Evolutionary conservation across 53 echinoderm and acorn worm species (phyloP).

Genomic region (Zoroaster sp.): DNA sequence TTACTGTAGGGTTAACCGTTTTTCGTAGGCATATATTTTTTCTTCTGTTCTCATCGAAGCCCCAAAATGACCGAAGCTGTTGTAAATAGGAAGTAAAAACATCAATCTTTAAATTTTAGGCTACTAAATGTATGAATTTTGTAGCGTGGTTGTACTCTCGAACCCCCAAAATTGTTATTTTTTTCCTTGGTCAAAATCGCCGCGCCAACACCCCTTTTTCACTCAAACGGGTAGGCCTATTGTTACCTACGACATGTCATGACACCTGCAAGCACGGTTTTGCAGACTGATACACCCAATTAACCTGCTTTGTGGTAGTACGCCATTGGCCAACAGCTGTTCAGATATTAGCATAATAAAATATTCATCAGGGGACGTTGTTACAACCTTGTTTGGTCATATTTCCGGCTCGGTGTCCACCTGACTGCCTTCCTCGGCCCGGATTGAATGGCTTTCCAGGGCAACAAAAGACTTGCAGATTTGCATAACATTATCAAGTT

Average conservation of each 20-base stretch:
- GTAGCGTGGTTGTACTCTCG: too few relatives aligned
- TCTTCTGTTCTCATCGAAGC: too few relatives aligned
- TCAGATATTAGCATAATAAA: slow-evolving; percentile 9
- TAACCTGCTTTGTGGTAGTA: not conserved
- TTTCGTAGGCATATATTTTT: too few relatives aligned
- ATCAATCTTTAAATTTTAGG: too few relatives aligned
- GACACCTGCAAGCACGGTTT: not conserved
- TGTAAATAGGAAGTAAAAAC: too few relatives aligned
- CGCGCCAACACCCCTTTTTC: slow-evolving; percentile 24
- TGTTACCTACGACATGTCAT: not conserved
- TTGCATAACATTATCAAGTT: not conserved
- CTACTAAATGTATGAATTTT: too few relatives aligned
- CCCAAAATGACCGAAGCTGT: too few relatives aligned
- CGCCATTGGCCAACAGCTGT: slow-evolving; percentile 8
- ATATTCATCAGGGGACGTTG: slow-evolving; percentile 54
- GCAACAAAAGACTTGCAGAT: not conserved
- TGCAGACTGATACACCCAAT: slow-evolving; percentile 1
- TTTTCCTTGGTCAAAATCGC: not conserved
- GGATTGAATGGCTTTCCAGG: not conserved
- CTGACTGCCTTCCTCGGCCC: slow-evolving; percentile 16
- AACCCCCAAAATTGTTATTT: too few relatives aligned
- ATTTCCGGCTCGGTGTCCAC: slow-evolving; percentile 1
- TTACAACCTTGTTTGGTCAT: slow-evolving; percentile 42
- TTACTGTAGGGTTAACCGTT: too few relatives aligned
- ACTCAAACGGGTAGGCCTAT: not conserved